Conservation (phyloP, 2,113 vertebrate species). For the Grammomys surdaster region DNA sequence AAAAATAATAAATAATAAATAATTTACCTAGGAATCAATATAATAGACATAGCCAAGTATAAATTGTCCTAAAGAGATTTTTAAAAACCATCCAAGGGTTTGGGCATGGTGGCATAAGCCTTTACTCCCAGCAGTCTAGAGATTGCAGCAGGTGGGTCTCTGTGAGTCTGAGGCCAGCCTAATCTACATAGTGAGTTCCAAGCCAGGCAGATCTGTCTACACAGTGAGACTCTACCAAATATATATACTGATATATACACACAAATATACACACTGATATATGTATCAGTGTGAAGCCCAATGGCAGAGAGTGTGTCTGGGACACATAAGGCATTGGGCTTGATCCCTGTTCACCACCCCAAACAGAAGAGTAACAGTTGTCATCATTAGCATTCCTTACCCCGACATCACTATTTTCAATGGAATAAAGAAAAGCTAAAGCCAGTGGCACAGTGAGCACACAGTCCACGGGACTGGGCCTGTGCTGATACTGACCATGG, state of each 20-base stretch:
- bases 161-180: neutral
- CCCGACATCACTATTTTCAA: neutral
- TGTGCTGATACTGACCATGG: neutral
- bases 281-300: neutral
- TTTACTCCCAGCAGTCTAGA: neutral
- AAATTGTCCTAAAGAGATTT: neutral
- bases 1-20: slow-evolving; percentile 40
- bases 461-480: neutral
- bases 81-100: neutral
- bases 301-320: neutral
- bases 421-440: neutral
- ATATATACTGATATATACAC: too few relatives aligned
- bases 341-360: neutral
- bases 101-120: neutral
- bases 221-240: neutral
- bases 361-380: neutral
- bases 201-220: neutral
- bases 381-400: neutral
- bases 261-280: too few relatives aligned
- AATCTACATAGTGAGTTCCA: neutral
- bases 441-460: neutral
- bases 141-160: neutral
- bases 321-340: neutral
- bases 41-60: neutral
- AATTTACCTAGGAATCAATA: neutral